Evolutionary conservation across 2,888 invertebrate genomes (phyloP), one percentile per base, ranked within the genome.

Genomic region (Drosophila mercatorum): DNA sequence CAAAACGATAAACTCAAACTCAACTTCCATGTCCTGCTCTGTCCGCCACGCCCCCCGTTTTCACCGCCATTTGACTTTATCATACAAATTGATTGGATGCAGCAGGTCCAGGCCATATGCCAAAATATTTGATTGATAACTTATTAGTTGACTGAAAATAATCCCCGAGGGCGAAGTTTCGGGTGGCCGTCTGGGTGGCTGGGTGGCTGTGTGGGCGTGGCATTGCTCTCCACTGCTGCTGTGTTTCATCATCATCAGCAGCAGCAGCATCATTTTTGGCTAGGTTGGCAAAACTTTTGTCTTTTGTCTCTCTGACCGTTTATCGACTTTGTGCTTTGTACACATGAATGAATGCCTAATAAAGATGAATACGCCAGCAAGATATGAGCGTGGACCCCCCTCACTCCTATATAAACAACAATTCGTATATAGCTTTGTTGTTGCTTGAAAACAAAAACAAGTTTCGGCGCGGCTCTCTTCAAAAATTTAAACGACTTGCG

Each of bases 101-200:
- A 72, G 76, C 78, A 75, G 80, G 80, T 75, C 70, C 72, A 72
- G 68, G 68, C 67, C 84, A 84, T 89, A 75, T 85, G 84, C 87
- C 88, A 72, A 83, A 83, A 89, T 71, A 80, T 89, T 89, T 85
- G 84, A 85, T 85, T 85, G 89, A 85, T 85, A 87, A 89, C 83
- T 89, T 84, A 84, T 84, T 89, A 89, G 89, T 83, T 83, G 81
- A 53, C 55, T 68, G 72, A 28, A 77, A 66, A 46, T 68, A 65
- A 81, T 73, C 60, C 78, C 72, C 28, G 26, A 72, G 62, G 59
- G 72, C 34, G 40, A 31, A 67, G 26, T 14, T 17, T 5, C 36
- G 43, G 10, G 28, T 51, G 64, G 55, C 57, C 11, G 41, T 49
- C 2, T 17, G 34, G 28, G 17, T 22, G 58, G 76, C 26, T 17